These are phyloP conservation scores for Nematostella vectensis DNA, from an alignment of 92 coral and sea anemone species.

Conservation along the genomic window DNA sequence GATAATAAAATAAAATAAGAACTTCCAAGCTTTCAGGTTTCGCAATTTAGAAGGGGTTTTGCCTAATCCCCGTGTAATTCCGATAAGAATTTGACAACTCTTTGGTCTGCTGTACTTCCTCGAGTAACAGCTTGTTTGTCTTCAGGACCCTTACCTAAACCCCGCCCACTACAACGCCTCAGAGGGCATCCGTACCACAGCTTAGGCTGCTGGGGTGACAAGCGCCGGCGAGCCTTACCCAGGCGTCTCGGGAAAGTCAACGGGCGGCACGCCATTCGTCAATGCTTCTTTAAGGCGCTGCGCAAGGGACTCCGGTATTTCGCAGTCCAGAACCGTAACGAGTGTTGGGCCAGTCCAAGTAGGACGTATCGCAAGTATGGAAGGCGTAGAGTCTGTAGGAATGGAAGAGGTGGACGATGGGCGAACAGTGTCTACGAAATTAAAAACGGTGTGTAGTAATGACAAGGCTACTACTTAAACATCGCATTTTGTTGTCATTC, in stretches of 20 bases:
- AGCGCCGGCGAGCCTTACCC: slow-evolving; percentile 2
- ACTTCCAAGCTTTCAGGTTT: too few species aligned
- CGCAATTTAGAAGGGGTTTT: too few species aligned
- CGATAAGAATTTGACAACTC: too few species aligned
- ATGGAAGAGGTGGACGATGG: slow-evolving; percentile 16
- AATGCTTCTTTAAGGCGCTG: slow-evolving; percentile 7
- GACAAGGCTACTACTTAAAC: too few species aligned
- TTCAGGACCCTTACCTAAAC: background rate
- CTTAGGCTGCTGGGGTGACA: slow-evolving; percentile 11
- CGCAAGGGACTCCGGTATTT: background rate
- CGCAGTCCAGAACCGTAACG: slow-evolving; percentile 1
- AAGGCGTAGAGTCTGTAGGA: slow-evolving; percentile 13
- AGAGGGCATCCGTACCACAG: background rate
- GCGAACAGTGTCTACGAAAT: slow-evolving; percentile 27
- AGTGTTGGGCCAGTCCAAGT: slow-evolving; percentile 5
- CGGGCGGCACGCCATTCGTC: slow-evolving; percentile 6
- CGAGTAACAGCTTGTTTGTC: too few species aligned
- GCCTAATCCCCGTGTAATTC: too few species aligned
- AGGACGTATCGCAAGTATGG: slow-evolving; percentile 7
- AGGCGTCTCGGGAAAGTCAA: background rate
- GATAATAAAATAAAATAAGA: too few species aligned
- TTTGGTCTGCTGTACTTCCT: too few species aligned
- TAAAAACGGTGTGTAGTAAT: slow-evolving; percentile 15
- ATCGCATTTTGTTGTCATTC: too few species aligned
- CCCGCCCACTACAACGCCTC: slow-evolving; percentile 1